A percentile compares a stretch with the other conserved stretches of the same genome.
Conservation (phyloP, 2,888 invertebrate species). For the Cheilosia vernalis region DNA sequence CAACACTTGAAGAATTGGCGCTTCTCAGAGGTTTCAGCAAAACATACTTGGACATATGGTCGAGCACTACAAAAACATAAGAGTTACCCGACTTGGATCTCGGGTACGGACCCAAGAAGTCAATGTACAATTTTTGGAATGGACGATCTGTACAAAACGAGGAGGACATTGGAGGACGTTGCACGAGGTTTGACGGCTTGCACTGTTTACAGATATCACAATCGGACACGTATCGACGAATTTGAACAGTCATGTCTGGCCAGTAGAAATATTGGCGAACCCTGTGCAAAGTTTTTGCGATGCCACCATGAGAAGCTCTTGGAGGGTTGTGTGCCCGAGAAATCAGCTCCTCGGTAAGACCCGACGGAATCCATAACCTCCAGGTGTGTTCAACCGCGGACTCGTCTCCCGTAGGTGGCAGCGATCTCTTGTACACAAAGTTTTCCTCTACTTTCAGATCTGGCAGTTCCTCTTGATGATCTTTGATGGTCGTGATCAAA, state of each 20-base stretch:
- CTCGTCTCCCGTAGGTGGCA: not conserved
- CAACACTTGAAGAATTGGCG: not conserved
- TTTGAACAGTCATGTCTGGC: constrained; percentile 17
- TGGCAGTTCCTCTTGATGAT: constrained; percentile 4
- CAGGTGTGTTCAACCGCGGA: not conserved
- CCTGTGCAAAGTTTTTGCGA: constrained; percentile 29
- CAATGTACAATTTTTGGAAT: not conserved
- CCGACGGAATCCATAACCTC: constrained; percentile 44
- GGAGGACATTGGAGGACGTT: constrained; percentile 3
- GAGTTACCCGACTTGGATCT: not conserved
- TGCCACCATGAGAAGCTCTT: not conserved
- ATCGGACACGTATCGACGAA: not conserved
- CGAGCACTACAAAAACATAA: not conserved
- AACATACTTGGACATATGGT: too few relatives aligned
- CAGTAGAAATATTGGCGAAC: not conserved
- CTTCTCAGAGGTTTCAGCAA: not conserved
- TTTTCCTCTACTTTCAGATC: constrained; percentile 17
- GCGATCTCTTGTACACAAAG: constrained; percentile 8
- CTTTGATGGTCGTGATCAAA: not conserved
- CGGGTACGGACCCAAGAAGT: constrained; percentile 8
- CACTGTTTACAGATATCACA: constrained; percentile 16
- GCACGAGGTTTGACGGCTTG: constrained; percentile 6
- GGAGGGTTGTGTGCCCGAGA: constrained; percentile 32
- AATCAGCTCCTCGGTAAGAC: constrained; percentile 13
- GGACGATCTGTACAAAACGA: not conserved